phyloP scores from a whole-genome alignment of 2,888 invertebrate species.

The Hedychridium roseum region DNA sequence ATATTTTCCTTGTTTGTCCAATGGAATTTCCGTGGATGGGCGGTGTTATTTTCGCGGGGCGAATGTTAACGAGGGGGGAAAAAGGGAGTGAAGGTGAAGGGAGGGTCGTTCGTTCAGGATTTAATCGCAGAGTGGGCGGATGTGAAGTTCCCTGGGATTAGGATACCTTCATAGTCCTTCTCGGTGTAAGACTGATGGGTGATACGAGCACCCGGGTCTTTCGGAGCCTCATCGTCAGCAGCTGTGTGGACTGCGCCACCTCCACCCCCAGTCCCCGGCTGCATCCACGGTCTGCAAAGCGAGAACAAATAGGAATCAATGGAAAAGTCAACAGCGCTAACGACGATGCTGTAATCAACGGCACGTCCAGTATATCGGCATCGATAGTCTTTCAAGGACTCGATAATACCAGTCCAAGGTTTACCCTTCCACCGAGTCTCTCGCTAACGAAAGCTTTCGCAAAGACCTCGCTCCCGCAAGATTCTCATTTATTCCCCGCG shows the following conservation, averaged over 20 bases:
- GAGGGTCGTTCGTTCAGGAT: background rate
- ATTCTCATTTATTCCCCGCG: too few species aligned
- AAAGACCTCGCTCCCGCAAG: too few species aligned
- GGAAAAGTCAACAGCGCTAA: too few species aligned
- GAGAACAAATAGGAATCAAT: too few species aligned
- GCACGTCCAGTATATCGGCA: background rate
- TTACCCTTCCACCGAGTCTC: background rate
- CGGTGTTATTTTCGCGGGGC: too few species aligned
- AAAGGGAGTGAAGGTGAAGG: too few species aligned
- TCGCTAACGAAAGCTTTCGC: background rate
- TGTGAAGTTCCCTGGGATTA: too few species aligned
- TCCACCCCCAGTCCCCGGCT: constrained; percentile 59
- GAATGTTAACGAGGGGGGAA: too few species aligned
- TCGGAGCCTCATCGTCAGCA: constrained; percentile 82
- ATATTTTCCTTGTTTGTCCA: too few species aligned
- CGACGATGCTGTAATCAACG: background rate
- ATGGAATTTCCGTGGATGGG: too few species aligned
- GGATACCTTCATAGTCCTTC: constrained; percentile 91
- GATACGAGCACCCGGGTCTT: constrained; percentile 85
- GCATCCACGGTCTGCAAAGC: constrained; percentile 67
- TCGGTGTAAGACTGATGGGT: constrained; percentile 84
- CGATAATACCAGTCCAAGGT: background rate
- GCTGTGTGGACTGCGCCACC: constrained; percentile 48
- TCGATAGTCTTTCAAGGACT: background rate
- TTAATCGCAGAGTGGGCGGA: background rate